A percentile compares a stretch with the other conserved stretches of the same genome.
These are phyloP conservation scores for Aricia agestis DNA, from an alignment of 1,140 invertebrate species.

Conservation along the genomic window DNA sequence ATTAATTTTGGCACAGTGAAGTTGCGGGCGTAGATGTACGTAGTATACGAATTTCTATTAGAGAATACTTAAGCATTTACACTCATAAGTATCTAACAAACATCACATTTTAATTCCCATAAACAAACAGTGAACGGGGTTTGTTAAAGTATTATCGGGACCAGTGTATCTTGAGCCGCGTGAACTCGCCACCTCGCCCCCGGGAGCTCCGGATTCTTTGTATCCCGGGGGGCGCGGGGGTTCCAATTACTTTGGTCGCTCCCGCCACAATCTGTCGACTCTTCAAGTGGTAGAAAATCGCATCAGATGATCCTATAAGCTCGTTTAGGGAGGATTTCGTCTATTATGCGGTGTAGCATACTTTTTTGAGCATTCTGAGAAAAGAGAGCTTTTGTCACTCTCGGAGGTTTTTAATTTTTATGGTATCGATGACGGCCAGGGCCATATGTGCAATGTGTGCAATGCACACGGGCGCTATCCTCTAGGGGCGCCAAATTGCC, in stretches of 20 bases:
- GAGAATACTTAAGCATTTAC: too few species aligned
- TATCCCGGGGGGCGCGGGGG: conserved; percentile 17
- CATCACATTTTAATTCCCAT: background rate
- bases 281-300: conserved; percentile 57
- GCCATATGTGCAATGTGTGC: too few species aligned
- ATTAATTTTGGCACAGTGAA: too few species aligned
- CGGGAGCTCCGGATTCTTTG: conserved; percentile 53
- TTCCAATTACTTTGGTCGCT: conserved; percentile 31
- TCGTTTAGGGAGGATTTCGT: conserved; percentile 8
- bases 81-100: background rate
- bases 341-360: background rate
- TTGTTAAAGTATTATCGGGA: background rate
- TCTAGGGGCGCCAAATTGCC: too few species aligned
- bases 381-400: too few species aligned
- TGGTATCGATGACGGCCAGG: too few species aligned
- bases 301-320: conserved; percentile 35
- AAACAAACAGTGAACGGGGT: background rate
- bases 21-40: too few species aligned
- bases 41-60: too few species aligned
- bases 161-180: background rate
- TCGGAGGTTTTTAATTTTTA: too few species aligned
- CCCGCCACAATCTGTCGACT: conserved; percentile 41
- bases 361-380: background rate
- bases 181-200: conserved; percentile 61
- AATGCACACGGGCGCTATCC: too few species aligned